phyloP scores from a whole-genome alignment of 2,888 invertebrate species.

The Cheilosia pagana region DNA sequence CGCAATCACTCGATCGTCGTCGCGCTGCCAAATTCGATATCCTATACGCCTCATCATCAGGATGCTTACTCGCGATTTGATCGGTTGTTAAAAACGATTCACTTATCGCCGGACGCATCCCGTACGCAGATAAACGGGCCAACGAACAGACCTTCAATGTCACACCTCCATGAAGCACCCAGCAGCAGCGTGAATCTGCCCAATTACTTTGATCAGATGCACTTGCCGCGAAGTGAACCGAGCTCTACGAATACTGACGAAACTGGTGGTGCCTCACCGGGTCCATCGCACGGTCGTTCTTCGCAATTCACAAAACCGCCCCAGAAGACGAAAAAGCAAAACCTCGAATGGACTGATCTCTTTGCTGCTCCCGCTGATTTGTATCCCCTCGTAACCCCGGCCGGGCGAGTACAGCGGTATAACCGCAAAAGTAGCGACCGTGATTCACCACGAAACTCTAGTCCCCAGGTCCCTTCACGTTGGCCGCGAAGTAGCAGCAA shows the following conservation, averaged over 20 bases:
- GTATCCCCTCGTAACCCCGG: slow-evolving; percentile 52
- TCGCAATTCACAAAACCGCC: slow-evolving; percentile 39
- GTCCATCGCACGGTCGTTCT: slow-evolving; percentile 44
- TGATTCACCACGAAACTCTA: slow-evolving; percentile 45
- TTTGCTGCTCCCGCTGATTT: slow-evolving; percentile 46
- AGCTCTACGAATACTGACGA: slow-evolving; percentile 29
- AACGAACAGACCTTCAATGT: slow-evolving; percentile 32
- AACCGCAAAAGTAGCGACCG: slow-evolving; percentile 7
- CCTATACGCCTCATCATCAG: slow-evolving; percentile 44
- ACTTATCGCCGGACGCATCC: slow-evolving; percentile 73
- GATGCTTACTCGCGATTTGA: slow-evolving; percentile 70
- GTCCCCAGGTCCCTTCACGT: slow-evolving; percentile 28
- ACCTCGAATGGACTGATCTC: slow-evolving; percentile 62
- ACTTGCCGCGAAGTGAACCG: slow-evolving; percentile 30
- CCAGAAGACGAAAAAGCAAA: slow-evolving; percentile 43
- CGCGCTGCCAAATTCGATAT: slow-evolving; percentile 12
- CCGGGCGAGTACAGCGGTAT: slow-evolving; percentile 26
- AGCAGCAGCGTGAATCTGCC: slow-evolving; percentile 29
- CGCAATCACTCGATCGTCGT: slow-evolving; percentile 39
- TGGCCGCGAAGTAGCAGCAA: slow-evolving; percentile 36
- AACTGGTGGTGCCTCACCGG: background rate
- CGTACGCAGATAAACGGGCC: slow-evolving; percentile 66
- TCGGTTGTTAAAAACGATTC: slow-evolving; percentile 71
- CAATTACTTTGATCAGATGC: slow-evolving; percentile 50
- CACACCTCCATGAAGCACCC: slow-evolving; percentile 42